phyloP scores from a whole-genome alignment of 2,797 vertebrate species.

The Choloepus didactylus region DNA sequence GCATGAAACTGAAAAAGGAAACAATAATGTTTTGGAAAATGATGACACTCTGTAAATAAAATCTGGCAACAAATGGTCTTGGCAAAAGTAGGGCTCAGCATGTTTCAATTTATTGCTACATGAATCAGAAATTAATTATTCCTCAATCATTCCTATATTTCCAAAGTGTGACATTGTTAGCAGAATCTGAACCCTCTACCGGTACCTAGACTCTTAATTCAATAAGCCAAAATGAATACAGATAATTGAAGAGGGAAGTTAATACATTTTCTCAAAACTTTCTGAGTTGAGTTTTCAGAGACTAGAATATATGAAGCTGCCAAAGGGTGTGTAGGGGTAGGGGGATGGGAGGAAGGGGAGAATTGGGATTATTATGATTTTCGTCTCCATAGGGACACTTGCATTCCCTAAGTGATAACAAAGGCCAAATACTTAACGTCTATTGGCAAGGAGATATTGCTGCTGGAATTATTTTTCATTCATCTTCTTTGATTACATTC shows the following conservation, averaged over 20 bases:
- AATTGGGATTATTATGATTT: slow-evolving; percentile 77
- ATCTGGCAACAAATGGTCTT: slow-evolving; percentile 79
- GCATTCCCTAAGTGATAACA: slow-evolving; percentile 72
- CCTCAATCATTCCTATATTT: slow-evolving; percentile 61
- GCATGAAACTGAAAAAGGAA: slow-evolving; percentile 81
- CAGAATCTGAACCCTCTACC: slow-evolving; percentile 70
- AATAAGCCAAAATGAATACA: slow-evolving; percentile 82
- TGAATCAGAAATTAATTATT: slow-evolving; percentile 77
- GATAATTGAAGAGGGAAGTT: slow-evolving; percentile 74
- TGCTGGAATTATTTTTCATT: slow-evolving; percentile 72
- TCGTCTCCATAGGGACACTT: slow-evolving; percentile 66
- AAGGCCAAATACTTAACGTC: slow-evolving; percentile 71
- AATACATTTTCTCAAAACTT: slow-evolving; percentile 83
- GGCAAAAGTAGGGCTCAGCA: slow-evolving; percentile 75
- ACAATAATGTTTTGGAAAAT: slow-evolving; percentile 81
- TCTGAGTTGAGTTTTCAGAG: slow-evolving; percentile 77
- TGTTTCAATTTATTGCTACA: slow-evolving; percentile 79
- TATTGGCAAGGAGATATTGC: slow-evolving; percentile 65
- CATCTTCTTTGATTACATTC: slow-evolving; percentile 56
- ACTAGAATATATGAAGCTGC: slow-evolving; percentile 70
- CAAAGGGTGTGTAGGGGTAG: not conserved
- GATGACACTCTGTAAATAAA: slow-evolving; percentile 85
- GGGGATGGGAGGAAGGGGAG: not conserved
- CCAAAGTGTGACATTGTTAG: slow-evolving; percentile 76
- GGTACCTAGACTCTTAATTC: slow-evolving; percentile 71